Conservation (phyloP, 2,797 vertebrate species). For the Myotis findleyi region DNA sequence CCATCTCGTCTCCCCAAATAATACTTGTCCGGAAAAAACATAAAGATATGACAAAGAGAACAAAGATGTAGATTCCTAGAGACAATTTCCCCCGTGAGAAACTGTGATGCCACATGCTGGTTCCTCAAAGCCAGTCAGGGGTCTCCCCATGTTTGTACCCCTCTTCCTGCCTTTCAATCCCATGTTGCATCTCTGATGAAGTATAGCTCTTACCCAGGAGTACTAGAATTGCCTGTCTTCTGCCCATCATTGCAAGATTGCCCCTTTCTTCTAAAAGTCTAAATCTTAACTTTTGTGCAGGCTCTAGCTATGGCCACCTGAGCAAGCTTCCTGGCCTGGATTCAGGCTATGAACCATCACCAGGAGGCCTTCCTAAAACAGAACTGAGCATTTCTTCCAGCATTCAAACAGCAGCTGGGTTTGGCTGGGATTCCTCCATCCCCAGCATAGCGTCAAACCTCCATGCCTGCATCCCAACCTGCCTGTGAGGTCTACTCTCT, state of each 20-base stretch:
- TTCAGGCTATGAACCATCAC: not conserved
- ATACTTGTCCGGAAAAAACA: not conserved
- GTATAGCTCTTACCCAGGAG: not conserved
- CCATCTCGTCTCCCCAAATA: not conserved
- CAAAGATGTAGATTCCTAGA: not conserved
- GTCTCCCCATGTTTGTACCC: accelerated
- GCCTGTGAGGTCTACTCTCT: accelerated
- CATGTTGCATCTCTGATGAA: not conserved
- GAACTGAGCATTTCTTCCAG: not conserved
- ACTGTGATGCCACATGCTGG: not conserved
- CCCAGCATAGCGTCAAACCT: accelerated
- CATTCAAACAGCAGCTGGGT: not conserved
- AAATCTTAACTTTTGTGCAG: not conserved
- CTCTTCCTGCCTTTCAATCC: accelerated
- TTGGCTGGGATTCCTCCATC: not conserved
- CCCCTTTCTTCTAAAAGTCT: not conserved
- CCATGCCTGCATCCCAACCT: accelerated
- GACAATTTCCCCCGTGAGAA: not conserved
- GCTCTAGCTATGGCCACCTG: not conserved
- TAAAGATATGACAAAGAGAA: not conserved
- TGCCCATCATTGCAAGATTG: not conserved
- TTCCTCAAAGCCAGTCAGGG: not conserved
- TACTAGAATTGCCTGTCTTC: not conserved
- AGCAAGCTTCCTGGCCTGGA: not conserved
- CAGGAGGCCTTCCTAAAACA: not conserved